phyloP scores from a whole-genome alignment of 2,113 vertebrate species.

The Nyctereutes procyonoides region DNA sequence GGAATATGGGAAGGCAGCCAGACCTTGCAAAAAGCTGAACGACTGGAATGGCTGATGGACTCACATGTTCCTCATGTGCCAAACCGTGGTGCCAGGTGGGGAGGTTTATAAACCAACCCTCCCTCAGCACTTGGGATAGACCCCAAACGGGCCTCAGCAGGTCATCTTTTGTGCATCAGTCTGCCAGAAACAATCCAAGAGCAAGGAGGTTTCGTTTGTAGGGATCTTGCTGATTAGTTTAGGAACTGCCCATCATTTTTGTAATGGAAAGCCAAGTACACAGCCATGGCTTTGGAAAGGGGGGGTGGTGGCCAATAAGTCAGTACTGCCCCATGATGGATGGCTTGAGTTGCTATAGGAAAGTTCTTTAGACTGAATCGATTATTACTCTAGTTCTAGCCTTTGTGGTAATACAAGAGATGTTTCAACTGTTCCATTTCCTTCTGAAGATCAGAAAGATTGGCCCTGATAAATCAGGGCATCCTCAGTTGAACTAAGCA shows the following conservation, averaged over 20 bases:
- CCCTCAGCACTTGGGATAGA: neutral
- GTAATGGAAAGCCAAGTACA: neutral
- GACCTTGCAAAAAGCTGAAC: neutral
- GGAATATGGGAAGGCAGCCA: neutral
- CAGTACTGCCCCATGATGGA: neutral
- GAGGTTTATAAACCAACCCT: neutral
- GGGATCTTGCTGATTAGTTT: neutral
- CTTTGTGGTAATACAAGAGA: neutral
- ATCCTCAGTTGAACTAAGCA: conserved; percentile 2
- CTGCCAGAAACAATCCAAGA: neutral
- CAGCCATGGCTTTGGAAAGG: neutral
- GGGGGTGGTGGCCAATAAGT: neutral
- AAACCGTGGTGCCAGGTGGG: neutral
- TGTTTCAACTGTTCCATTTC: neutral
- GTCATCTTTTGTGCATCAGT: neutral
- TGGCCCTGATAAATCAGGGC: neutral
- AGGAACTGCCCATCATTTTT: neutral
- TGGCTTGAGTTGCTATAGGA: neutral
- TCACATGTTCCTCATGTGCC: neutral
- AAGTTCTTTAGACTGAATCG: neutral
- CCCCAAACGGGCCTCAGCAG: neutral
- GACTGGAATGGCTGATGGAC: neutral
- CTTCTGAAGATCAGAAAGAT: conserved; percentile 40
- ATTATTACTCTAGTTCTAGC: neutral
- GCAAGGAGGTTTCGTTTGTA: neutral